phyloP scores from a whole-genome alignment of 2,888 invertebrate genomes.

The Disparrhopalites patrizii region DNA sequence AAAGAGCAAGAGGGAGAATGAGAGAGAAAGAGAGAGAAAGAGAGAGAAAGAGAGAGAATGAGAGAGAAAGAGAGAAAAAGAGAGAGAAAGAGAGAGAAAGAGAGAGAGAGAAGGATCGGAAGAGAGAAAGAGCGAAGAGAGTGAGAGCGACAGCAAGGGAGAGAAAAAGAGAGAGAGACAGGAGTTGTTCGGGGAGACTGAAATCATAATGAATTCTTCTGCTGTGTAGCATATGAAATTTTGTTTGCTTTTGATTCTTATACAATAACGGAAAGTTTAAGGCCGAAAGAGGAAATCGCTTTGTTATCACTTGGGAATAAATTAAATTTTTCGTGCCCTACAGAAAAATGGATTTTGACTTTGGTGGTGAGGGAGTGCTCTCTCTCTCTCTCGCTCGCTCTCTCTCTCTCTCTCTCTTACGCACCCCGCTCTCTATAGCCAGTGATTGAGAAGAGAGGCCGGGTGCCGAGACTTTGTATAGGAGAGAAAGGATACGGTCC shows the following conservation, averaged over 20 bases:
- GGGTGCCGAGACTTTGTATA: too few species aligned
- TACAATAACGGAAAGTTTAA: conserved; percentile 32
- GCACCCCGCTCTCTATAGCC: background rate
- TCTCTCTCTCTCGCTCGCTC: too few species aligned
- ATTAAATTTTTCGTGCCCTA: conserved; percentile 49
- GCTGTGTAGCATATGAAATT: conserved; percentile 24
- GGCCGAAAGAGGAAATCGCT: conserved; percentile 41
- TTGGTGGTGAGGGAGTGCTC: conserved; percentile 19
- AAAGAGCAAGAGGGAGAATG: too few species aligned
- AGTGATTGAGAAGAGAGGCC: too few species aligned
- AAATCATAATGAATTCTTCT: conserved; percentile 29
- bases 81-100: background rate
- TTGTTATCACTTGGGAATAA: conserved; percentile 49
- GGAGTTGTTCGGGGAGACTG: background rate
- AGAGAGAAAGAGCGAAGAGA: too few species aligned
- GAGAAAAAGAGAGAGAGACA: background rate
- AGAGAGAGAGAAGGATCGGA: background rate
- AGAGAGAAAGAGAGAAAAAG: background rate
- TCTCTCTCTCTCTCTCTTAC: conserved; percentile 7
- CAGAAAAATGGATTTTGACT: conserved; percentile 41
- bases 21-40: background rate
- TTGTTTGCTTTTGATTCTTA: conserved; percentile 43
- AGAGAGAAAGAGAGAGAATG: background rate
- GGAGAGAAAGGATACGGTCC: too few species aligned
- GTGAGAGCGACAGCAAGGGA: background rate